Percentiles rank a stretch among this genome's conserved stretches.
Evolutionary conservation across 2,797 vertebrate genomes (phyloP).

Genomic region (Micrastur ruficollis): DNA sequence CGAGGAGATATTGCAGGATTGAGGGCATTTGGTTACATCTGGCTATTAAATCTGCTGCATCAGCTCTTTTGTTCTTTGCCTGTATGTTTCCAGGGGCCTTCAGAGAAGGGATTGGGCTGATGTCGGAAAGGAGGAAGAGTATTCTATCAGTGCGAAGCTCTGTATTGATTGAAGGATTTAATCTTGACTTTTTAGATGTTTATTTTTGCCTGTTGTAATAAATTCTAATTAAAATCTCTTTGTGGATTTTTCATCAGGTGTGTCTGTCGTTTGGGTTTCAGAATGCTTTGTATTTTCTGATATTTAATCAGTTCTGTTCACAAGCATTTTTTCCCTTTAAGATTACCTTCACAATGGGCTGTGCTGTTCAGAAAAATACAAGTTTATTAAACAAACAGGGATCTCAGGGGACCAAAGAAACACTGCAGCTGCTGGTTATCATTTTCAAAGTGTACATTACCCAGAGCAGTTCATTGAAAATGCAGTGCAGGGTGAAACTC

Average conservation of each 20-base stretch:
- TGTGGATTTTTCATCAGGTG: neutral
- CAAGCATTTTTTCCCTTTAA: neutral
- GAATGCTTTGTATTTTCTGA: neutral
- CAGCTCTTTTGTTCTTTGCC: neutral
- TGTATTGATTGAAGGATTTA: neutral
- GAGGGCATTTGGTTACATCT: neutral
- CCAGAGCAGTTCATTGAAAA: neutral
- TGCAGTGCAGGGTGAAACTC: neutral
- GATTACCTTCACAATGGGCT: neutral
- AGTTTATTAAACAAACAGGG: constrained; percentile 16
- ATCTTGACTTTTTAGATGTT: constrained; percentile 4
- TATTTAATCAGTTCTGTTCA: constrained; percentile 17
- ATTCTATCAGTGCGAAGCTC: neutral
- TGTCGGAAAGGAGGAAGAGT: neutral
- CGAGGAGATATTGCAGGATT: fast-evolving
- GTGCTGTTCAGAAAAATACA: neutral
- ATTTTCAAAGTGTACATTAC: neutral
- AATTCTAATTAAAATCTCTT: constrained; percentile 30
- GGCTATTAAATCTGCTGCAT: neutral
- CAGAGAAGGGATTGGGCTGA: neutral
- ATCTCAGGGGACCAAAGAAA: neutral
- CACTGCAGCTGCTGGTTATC: neutral
- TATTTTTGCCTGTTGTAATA: neutral
- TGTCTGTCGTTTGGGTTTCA: neutral
- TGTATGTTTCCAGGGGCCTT: neutral